These are phyloP conservation scores for Psephotus haematonotus DNA, from an alignment of 2,113 vertebrate genomes.

Conservation along the genomic window DNA sequence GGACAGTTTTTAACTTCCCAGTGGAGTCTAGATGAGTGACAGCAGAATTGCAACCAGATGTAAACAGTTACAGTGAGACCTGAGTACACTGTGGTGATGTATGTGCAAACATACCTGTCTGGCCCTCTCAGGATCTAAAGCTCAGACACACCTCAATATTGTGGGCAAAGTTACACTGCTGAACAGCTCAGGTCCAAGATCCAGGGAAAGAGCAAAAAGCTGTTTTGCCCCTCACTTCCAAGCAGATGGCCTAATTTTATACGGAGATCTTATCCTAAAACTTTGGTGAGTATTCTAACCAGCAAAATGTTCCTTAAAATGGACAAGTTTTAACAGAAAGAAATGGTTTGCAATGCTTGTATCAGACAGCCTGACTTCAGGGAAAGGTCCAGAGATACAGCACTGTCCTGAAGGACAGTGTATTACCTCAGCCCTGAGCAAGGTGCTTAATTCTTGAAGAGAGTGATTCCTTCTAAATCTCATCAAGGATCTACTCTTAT, in stretches of 20 bases:
- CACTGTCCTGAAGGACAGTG: neutral
- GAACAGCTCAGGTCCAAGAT: neutral
- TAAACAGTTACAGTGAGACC: neutral
- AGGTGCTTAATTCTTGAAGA: neutral
- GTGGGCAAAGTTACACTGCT: neutral
- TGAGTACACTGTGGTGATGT: neutral
- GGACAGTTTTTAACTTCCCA: neutral
- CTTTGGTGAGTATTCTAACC: neutral
- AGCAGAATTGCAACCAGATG: neutral
- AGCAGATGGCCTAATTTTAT: neutral
- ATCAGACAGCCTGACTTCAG: neutral
- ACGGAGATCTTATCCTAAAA: neutral
- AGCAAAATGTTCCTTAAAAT: neutral
- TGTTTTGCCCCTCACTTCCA: neutral
- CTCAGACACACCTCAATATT: neutral
- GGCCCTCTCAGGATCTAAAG: neutral
- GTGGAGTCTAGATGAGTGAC: neutral
- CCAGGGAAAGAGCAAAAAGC: neutral
- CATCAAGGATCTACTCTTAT: neutral
- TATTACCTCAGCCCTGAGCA: neutral
- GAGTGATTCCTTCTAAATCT: neutral
- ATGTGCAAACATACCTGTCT: neutral
- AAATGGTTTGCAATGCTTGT: neutral
- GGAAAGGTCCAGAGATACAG: neutral
- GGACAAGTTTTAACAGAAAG: neutral